phyloP scores from a whole-genome alignment of 2,113 vertebrate species.

The Perognathus longimembris region DNA sequence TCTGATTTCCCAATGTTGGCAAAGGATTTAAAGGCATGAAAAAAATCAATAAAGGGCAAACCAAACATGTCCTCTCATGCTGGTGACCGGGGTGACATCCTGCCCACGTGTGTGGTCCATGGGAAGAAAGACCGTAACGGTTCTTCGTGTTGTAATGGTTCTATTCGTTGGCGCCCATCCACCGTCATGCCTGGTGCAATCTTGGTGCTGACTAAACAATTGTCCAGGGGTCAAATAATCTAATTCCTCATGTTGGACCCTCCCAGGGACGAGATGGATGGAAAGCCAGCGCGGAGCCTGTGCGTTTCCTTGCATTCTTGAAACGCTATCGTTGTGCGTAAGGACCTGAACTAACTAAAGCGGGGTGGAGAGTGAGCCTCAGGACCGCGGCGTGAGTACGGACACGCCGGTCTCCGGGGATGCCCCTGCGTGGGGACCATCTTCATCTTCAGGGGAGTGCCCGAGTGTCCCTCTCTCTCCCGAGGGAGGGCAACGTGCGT shows the following conservation, averaged over 20 bases:
- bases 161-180: background rate
- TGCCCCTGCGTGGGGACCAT: background rate
- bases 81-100: background rate
- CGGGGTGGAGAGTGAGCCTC: background rate
- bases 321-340: background rate
- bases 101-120: background rate
- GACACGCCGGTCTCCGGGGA: background rate
- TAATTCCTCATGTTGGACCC: slow-evolving; percentile 29
- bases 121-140: background rate
- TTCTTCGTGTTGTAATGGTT: background rate
- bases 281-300: background rate
- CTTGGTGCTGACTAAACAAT: background rate
- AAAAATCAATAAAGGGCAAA: slow-evolving; percentile 20
- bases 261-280: background rate
- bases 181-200: background rate
- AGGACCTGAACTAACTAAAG: background rate
- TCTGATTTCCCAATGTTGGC: background rate
- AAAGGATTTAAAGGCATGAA: slow-evolving; percentile 51
- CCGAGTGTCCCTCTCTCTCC: background rate
- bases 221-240: slow-evolving; percentile 16
- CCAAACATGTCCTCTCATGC: background rate
- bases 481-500: background rate
- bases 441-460: background rate
- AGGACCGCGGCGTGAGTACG: background rate
- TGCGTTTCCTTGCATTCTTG: background rate